Evolutionary conservation across 2,113 vertebrate genomes (phyloP), one percentile per base, ranked within the genome.

Genomic region (Sapayoa aenigma): DNA sequence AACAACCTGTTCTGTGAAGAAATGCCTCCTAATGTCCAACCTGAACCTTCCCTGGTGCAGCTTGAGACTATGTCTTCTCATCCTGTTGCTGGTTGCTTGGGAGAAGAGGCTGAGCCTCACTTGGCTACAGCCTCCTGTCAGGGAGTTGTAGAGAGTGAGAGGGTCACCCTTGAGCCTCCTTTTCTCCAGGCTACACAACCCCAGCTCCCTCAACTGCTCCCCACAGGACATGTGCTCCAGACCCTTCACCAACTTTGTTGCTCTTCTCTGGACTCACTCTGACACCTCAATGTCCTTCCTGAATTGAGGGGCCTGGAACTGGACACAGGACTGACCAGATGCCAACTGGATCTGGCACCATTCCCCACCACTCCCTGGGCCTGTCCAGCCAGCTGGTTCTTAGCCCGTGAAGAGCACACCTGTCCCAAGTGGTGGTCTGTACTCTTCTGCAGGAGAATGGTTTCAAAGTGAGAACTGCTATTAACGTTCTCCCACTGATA

Each of bases 391-490:
- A n/a, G n/a, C n/a, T n/a, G n/a, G 24, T 50, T 24, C 49, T 20
- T 47, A 47, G 25, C 49, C 49, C 49, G 49, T 50, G 49, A 11
- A 50, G 49, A 50, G 49, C 7, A 13, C 25, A 14, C 24, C 49
- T 50, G 24, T 50, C 41, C 49, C 49, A 50, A 25, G 49, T 23
- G 24, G 23, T 50, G 49, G 49, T 23, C 23, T 25, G 49, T 24
- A 13, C 14, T 23, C 49, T 50, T 50, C 25, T 50, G 23, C 49
- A 50, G 49, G 49, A 50, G 55, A 94, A 85, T 63, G 50, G 58
- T 88, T 92, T 63, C 82, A 63, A 88, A 90, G 58, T 60, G 58
- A 83, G 56, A 87, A 84, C 82, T 72, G 50, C 60, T 95, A 82
- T 94, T 92, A 88, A 83, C 83, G 79, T 90, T 79, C 58, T 86